Conservation (phyloP, 2,113 vertebrate species). For the Atractosteus spatula region DNA sequence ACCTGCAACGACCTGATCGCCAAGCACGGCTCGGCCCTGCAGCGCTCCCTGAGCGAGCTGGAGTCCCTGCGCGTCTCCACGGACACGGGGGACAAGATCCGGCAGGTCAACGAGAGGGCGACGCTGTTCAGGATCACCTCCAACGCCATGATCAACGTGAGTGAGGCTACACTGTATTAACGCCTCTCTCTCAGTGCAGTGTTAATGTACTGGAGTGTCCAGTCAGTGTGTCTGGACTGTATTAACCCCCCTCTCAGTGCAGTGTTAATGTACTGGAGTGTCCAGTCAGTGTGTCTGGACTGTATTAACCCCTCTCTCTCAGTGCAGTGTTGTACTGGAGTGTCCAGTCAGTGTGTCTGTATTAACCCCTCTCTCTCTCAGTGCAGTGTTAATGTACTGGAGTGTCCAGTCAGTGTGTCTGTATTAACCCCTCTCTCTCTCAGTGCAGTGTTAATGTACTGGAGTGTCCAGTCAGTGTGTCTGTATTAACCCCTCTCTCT, state of each 20-base stretch:
- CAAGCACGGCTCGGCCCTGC: constrained; percentile 92
- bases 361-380: constrained; percentile 26
- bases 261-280: no score
- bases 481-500: not conserved
- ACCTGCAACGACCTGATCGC: constrained; percentile 96
- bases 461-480: no score
- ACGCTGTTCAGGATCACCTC: constrained; percentile 96
- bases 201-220: no score
- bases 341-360: no score
- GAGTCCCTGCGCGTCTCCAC: constrained; percentile 73
- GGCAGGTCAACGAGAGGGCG: constrained; percentile 90
- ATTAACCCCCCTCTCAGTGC: no score
- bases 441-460: constrained; percentile 44
- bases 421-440: accelerated
- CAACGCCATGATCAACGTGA: constrained; percentile 97
- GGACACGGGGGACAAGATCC: constrained; percentile 87
- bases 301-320: not conserved
- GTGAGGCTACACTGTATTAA: constrained; percentile 28
- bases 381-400: constrained; percentile 27
- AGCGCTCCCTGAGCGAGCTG: constrained; percentile 91
- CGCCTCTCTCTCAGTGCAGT: no score
- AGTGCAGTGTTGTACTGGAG: no score
- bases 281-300: no score
- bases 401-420: no score
- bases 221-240: no score